Evolutionary conservation across 2,797 vertebrate genomes (phyloP).

Genomic region (Pseudocheirus occidentalis): DNA sequence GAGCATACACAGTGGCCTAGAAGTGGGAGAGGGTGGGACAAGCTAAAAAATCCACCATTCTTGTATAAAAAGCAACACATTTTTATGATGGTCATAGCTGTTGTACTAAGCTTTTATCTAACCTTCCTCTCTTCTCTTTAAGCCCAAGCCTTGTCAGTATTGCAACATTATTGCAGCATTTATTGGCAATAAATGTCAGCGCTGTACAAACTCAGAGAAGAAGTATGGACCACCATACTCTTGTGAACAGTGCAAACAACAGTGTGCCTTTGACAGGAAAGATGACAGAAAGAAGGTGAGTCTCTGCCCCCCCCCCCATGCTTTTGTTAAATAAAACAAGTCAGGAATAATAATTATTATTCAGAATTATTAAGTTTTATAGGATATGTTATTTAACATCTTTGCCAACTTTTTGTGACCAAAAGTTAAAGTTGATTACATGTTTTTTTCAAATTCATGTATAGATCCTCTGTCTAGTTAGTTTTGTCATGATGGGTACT

Average conservation of each 20-base stretch:
- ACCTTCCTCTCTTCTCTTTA: conserved; percentile 52
- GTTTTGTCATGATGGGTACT: not conserved
- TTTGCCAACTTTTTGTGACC: not conserved
- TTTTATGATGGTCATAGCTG: not conserved
- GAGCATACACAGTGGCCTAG: not conserved
- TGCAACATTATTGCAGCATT: conserved; percentile 99
- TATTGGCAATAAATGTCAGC: conserved; percentile 98
- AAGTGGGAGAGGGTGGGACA: not conserved
- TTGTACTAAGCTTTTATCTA: conserved; percentile 37
- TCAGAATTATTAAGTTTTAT: not conserved
- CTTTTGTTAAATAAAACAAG: not conserved
- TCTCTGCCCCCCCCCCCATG: conserved; percentile 12
- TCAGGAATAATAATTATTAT: not conserved
- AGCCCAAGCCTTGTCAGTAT: conserved; percentile 99
- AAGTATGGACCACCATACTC: conserved; percentile 98
- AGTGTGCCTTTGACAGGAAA: conserved; percentile 97
- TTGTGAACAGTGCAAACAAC: conserved; percentile 99
- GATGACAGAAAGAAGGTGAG: conserved; percentile 96
- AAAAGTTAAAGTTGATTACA: not conserved
- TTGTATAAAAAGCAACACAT: not conserved
- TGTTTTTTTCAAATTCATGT: not conserved
- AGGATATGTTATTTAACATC: not conserved
- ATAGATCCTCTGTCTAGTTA: not conserved
- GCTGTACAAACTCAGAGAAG: conserved; percentile 98
- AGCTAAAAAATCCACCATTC: not conserved